phyloP scores from a whole-genome alignment of 1,140 invertebrate species.

The Helicoverpa armigera region DNA sequence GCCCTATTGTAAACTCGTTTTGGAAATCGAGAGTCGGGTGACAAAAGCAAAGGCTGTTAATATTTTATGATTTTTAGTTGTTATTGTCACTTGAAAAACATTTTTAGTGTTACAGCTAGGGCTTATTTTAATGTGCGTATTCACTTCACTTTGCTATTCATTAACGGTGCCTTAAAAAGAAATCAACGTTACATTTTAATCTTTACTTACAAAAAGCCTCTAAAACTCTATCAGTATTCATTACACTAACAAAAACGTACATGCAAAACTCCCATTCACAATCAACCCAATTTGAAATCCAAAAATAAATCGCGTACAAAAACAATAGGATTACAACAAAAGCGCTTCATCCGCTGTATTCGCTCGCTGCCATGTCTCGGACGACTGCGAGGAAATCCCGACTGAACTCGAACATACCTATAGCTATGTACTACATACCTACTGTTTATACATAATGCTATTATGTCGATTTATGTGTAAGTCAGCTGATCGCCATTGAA shows the following conservation, averaged over 20 bases:
- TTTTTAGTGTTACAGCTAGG: neutral
- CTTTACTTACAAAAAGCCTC: no score
- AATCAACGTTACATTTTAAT: no score
- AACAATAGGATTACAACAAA: slow-evolving; percentile 41
- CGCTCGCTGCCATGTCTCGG: slow-evolving; percentile 71
- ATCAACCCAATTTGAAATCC: neutral
- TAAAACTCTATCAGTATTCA: no score
- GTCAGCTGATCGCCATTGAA: slow-evolving; percentile 74
- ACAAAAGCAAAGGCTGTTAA: slow-evolving; percentile 13
- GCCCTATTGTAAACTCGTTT: slow-evolving; percentile 16
- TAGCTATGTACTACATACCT: slow-evolving; percentile 57
- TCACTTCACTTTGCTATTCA: no score
- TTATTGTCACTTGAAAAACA: neutral
- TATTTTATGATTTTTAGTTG: slow-evolving; percentile 24
- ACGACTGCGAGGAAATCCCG: slow-evolving; percentile 72
- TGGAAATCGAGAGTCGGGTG: slow-evolving; percentile 21
- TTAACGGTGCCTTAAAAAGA: no score
- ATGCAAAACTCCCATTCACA: neutral
- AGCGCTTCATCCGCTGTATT: slow-evolving; percentile 60
- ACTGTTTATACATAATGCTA: slow-evolving; percentile 68
- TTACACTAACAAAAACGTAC: neutral
- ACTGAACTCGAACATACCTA: slow-evolving; percentile 59
- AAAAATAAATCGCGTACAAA: neutral
- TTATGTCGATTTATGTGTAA: slow-evolving; percentile 67
- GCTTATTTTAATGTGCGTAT: neutral